Conservation (phyloP, 1,140 invertebrate genomes). For the Drosophila rhopaloa region DNA sequence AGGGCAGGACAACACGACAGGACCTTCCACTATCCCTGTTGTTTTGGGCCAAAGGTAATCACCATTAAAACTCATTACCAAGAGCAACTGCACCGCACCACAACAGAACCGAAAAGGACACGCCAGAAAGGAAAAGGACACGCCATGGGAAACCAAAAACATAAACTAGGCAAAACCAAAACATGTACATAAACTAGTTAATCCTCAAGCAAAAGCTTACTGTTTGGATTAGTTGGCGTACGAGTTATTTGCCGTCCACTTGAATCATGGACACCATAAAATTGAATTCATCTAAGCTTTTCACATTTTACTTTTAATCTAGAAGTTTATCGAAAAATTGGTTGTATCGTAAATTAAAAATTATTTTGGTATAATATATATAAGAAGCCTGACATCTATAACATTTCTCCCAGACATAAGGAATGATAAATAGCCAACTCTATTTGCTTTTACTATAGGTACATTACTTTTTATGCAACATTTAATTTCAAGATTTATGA, state of each 20-base stretch:
- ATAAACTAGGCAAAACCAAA: conserved; percentile 33
- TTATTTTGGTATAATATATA: too few species aligned
- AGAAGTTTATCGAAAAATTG: too few species aligned
- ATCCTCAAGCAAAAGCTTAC: background rate
- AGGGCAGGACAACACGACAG: conserved; percentile 32
- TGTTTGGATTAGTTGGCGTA: background rate
- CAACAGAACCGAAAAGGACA: conserved; percentile 34
- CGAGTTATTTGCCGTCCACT: background rate
- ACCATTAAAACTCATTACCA: conserved; percentile 82
- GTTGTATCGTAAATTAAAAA: too few species aligned
- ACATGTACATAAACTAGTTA: conserved; percentile 16
- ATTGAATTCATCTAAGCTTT: background rate
- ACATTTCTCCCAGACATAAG: too few species aligned
- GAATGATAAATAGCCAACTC: background rate
- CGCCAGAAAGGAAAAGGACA: conserved; percentile 34
- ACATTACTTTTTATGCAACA: conserved; percentile 9
- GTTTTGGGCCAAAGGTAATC: conserved; percentile 62
- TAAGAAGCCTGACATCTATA: too few species aligned
- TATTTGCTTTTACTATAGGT: background rate
- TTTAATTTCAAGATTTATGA: conserved; percentile 31
- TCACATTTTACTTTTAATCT: too few species aligned
- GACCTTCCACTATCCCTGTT: conserved; percentile 41
- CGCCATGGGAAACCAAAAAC: conserved; percentile 34
- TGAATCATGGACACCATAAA: background rate
- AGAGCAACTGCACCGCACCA: conserved; percentile 50